A percentile compares a stretch with the other conserved stretches of the same genome.
Conservation (phyloP, 2,888 invertebrate species). For the Hydriomena furcata region DNA sequence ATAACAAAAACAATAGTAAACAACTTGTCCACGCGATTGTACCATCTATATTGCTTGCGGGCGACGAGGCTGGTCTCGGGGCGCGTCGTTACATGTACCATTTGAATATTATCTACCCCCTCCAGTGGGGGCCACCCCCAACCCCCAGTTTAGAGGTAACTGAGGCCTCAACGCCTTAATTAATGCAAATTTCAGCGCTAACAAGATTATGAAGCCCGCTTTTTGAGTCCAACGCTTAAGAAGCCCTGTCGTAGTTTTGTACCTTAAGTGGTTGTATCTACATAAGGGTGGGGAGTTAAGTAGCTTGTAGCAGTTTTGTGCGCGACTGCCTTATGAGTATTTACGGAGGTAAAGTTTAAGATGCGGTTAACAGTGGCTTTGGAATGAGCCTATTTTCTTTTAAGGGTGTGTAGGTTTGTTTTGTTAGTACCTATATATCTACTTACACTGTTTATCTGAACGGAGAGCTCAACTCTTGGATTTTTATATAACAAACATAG, state of each 20-base stretch:
- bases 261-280: slow-evolving; percentile 59
- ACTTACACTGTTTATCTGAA: too few relatives aligned
- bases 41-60: slow-evolving; percentile 79
- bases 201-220: slow-evolving; percentile 82
- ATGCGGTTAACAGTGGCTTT: slow-evolving; percentile 18
- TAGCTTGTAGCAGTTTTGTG: slow-evolving; percentile 40
- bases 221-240: slow-evolving; percentile 72
- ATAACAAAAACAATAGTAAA: too few relatives aligned
- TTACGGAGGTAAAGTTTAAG: slow-evolving; percentile 28
- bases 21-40: slow-evolving; percentile 42
- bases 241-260: slow-evolving; percentile 41
- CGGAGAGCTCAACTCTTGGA: too few relatives aligned
- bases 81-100: slow-evolving; percentile 82
- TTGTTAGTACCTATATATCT: not conserved
- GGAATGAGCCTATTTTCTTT: slow-evolving; percentile 19
- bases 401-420: slow-evolving; percentile 5
- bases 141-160: slow-evolving; percentile 69
- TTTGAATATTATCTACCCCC: slow-evolving; percentile 81
- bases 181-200: slow-evolving; percentile 84
- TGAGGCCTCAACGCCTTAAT: slow-evolving; percentile 77
- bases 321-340: slow-evolving; percentile 40
- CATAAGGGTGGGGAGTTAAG: slow-evolving; percentile 33
- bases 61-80: slow-evolving; percentile 66
- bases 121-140: slow-evolving; percentile 38
- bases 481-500: too few relatives aligned